Evolutionary conservation across 2,888 invertebrate genomes (phyloP).

Genomic region (Parnassius orleans): DNA sequence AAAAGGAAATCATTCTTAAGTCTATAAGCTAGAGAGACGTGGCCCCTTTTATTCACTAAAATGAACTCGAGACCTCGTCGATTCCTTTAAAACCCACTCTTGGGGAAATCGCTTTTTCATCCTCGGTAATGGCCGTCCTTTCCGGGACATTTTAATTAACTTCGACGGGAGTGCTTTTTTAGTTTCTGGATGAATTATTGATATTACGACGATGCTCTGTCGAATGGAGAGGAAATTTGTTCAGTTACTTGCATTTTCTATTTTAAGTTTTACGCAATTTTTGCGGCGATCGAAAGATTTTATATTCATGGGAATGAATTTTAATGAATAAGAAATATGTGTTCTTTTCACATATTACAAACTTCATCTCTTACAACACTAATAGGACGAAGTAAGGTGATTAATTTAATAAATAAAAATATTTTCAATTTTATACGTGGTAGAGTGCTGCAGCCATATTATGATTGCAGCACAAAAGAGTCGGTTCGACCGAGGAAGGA

Average conservation of each 20-base stretch:
- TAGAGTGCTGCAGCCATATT: too few relatives aligned
- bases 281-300: conserved; percentile 7
- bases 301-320: conserved; percentile 9
- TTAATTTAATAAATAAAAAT: too few relatives aligned
- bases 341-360: too few relatives aligned
- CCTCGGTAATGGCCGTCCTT: conserved; percentile 67
- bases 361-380: too few relatives aligned
- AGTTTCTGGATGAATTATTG: conserved; percentile 65
- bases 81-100: conserved; percentile 70
- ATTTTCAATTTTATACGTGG: too few relatives aligned
- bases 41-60: conserved; percentile 45
- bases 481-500: too few relatives aligned
- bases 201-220: conserved; percentile 40
- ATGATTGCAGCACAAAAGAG: too few relatives aligned
- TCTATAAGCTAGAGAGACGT: conserved; percentile 54
- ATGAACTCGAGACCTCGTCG: conserved; percentile 58
- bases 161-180: conserved; percentile 59
- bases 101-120: conserved; percentile 78
- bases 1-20: conserved; percentile 58
- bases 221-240: conserved; percentile 32
- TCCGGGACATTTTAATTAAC: conserved; percentile 77
- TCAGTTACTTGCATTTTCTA: conserved; percentile 29
- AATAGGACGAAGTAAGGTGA: too few relatives aligned
- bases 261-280: conserved; percentile 15
- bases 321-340: too few relatives aligned